Base-by-base conservation (phyloP, 2,888 invertebrate species). In the Drosophila affinis region DNA sequence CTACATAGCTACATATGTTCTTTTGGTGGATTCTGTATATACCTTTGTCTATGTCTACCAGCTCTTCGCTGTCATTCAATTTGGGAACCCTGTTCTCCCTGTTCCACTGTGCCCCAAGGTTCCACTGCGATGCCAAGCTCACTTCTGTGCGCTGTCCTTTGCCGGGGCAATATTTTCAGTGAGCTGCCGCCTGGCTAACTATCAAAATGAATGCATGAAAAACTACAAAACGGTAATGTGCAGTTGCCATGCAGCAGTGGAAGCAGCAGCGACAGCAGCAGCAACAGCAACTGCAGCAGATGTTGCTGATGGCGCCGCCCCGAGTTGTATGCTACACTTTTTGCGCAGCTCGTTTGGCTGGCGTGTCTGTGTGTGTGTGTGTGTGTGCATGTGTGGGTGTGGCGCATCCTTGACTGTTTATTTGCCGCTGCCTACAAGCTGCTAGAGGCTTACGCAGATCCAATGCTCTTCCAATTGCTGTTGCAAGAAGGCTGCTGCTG, bases 171-270 rank as follows among this genome's bases (percentile, higher is more conserved):
- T 81, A 82, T 87, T 64, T 84, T 72, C 67, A 58, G 56, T 61
- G 62, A 68, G 71, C 62, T 62, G 83, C 80, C 72, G 75, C 34
- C 58, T 63, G 80, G 48, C 57, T 32, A 80, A 68, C 84, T 70
- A 85, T 85, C 71, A 75, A 75, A 87, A 85, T 85, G 85, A 87
- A 82, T 85, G 82, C 82, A 79, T 82, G 82, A 87, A 82, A 82
- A 82, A 87, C 86, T 85, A 72, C 83, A 56, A 49, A 85, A 85
- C 82, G 82, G 82, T 82, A 82, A 82, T 82, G 86, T 85, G 79
- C 65, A 75, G 82, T 84, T 84, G 76, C 74, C 79, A 81, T 72
- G 72, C 39, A 67, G 68, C 71, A 53, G 48, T 55, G 52, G 49
- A 55, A 56, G 3, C 47, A 49, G 46, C 48, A 52, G 7, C 46